phyloP scores from a whole-genome alignment of 92 coral and sea anemone species.

The Scolanthus callimorphus region DNA sequence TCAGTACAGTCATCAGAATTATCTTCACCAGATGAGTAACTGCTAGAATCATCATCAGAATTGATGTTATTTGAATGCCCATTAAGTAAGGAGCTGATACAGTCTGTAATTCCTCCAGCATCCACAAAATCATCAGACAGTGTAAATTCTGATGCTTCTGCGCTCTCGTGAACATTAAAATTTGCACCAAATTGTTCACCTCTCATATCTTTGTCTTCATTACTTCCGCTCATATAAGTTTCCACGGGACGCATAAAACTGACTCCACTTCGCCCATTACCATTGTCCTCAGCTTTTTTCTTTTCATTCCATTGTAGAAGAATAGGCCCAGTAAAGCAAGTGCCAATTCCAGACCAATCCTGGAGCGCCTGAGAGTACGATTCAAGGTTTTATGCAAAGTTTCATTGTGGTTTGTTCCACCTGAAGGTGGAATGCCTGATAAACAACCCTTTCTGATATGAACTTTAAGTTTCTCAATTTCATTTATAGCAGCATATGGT shows the following conservation, averaged over 20 bases:
- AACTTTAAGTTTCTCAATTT: constrained; percentile 33
- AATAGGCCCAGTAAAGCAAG: constrained; percentile 35
- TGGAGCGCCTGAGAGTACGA: constrained; percentile 16
- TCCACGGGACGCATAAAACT: constrained; percentile 31
- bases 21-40: constrained; percentile 17
- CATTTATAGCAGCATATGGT: constrained; percentile 39
- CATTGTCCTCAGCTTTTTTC: constrained; percentile 2
- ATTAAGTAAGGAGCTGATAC: constrained; percentile 23
- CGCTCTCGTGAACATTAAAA: constrained; percentile 12
- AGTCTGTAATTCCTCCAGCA: constrained; percentile 25
- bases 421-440: constrained; percentile 57
- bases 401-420: constrained; percentile 46
- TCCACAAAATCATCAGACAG: constrained; percentile 31
- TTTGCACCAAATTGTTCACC: constrained; percentile 24
- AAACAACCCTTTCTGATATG: constrained; percentile 50
- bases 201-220: not conserved
- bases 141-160: constrained; percentile 27
- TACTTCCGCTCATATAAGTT: constrained; percentile 8
- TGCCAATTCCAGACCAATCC: constrained; percentile 41
- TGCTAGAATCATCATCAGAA: constrained; percentile 1
- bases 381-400: constrained; percentile 33
- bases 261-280: not conserved
- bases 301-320: constrained; percentile 52
- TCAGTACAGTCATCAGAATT: constrained; percentile 7
- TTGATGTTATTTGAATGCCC: constrained; percentile 7